Evolutionary conservation across 2,113 vertebrate genomes (phyloP).

Genomic region (Astur gentilis): DNA sequence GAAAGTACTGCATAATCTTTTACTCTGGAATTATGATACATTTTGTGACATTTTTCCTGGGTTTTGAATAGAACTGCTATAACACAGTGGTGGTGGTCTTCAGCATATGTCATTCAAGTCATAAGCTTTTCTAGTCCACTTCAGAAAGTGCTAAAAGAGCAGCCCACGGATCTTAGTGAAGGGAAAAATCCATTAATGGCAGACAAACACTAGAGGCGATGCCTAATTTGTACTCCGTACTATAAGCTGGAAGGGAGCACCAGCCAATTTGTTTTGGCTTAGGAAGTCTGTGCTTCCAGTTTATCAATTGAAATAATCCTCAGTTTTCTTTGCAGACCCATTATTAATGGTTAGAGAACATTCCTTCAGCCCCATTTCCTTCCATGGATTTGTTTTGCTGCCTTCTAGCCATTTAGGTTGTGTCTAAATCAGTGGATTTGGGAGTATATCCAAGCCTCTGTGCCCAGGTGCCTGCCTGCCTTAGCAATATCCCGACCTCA

Average conservation of each 20-base stretch:
- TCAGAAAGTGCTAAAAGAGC: background rate
- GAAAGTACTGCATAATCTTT: background rate
- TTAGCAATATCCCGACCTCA: conserved; percentile 31
- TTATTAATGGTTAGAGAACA: background rate
- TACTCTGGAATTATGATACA: background rate
- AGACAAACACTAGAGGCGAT: background rate
- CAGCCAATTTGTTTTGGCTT: background rate
- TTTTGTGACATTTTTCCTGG: background rate
- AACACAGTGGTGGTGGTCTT: background rate
- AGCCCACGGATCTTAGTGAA: background rate
- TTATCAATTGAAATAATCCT: conserved; percentile 21
- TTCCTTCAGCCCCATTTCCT: background rate
- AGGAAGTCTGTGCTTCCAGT: background rate
- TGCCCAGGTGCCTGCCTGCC: background rate
- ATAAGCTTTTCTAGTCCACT: background rate
- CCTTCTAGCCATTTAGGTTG: conserved; percentile 20
- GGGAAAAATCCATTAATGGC: background rate
- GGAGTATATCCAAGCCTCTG: conserved; percentile 39
- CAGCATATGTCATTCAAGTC: background rate
- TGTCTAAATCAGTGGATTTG: conserved; percentile 21
- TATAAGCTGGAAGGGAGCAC: background rate
- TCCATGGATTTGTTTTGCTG: conserved; percentile 22
- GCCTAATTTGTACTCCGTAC: background rate
- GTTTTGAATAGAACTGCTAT: background rate
- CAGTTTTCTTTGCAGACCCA: conserved; percentile 1